Percentiles rank a stretch among this genome's conserved stretches.
These are phyloP conservation scores for Rhadinocentrus ornatus DNA, from an alignment of 2,797 vertebrate species.

Conservation along the genomic window DNA sequence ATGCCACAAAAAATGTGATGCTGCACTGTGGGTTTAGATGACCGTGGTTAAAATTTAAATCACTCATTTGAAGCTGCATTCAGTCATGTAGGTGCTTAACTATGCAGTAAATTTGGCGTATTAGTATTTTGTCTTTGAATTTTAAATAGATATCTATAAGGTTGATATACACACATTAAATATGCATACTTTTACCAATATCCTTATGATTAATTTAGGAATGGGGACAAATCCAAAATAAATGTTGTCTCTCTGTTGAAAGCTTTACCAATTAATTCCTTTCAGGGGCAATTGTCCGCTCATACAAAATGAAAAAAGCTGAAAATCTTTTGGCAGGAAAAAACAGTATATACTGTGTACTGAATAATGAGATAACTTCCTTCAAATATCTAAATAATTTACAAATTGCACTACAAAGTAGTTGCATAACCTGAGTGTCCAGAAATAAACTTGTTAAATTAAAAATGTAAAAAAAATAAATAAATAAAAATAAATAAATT, in stretches of 20 bases:
- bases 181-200: constrained; percentile 46
- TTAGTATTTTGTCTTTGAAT: constrained; percentile 32
- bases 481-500: background rate
- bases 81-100: constrained; percentile 44
- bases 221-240: constrained; percentile 45
- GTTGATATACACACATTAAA: constrained; percentile 50
- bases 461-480: background rate
- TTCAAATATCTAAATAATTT: background rate
- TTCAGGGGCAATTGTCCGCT: constrained; percentile 44
- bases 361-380: constrained; percentile 1
- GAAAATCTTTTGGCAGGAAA: constrained; percentile 43
- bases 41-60: too few relatives aligned
- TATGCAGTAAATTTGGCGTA: constrained; percentile 41
- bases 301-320: constrained; percentile 43
- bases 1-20: constrained; percentile 24
- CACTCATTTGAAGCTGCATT: constrained; percentile 23
- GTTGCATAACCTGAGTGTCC: background rate
- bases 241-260: constrained; percentile 42
- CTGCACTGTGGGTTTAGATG: background rate
- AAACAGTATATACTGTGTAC: background rate
- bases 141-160: constrained; percentile 37
- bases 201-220: constrained; percentile 57
- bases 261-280: constrained; percentile 27
- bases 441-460: background rate
- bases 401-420: background rate